Evolutionary conservation across 2,888 invertebrate species (phyloP), one percentile per base, ranked within the genome.

Genomic region (Apocheima hispidaria): DNA sequence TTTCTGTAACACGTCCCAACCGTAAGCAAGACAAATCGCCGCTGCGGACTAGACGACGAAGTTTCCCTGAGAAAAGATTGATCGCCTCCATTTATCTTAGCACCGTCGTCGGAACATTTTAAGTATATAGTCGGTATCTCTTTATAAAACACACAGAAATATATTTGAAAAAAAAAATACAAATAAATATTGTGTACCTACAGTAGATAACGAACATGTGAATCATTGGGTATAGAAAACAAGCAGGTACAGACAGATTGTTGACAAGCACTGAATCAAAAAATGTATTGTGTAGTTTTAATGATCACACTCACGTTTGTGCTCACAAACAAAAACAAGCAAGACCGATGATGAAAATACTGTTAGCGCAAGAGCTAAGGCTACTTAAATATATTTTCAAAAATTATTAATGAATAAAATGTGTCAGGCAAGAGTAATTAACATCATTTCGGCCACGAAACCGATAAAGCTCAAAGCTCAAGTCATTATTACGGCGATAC

Each of bases 1-100:
- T 68, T 70, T 65, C 58, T 66, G 70, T 63, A 71, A 69, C 68
- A 71, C 66, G 70, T 70, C 68, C 54, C 66, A 58, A 43, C 63
- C 63, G 71, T 72, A 78, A 76, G 73, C 70, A 75, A 77, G 77
- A 79, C 74, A 75, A 76, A 77, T 79, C 71, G 74, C 64, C 66
- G 60, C 57, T 60, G 65, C 52, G 68, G 59, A 67, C 59, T 60
- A 57, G 64, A 59, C 71, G 71, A 75, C 72, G 64, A 73, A 73
- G 71, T 74, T 72, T 73, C 65, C 60, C 65, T 55, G 49, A 51
- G 60, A 61, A 58, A 72, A 79, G 78, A 79, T 77, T 75, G 75
- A 79, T 77, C 56, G 70, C 65, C 51, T 40, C 59, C 65, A 75
- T 71, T 68, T 71, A 65, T 72, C 72, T 69, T 68, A 60, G 50